A percentile compares a stretch with the other conserved stretches of the same genome.
phyloP scores from a whole-genome alignment of 2,797 vertebrate genomes.

The Lagodon rhomboides region DNA sequence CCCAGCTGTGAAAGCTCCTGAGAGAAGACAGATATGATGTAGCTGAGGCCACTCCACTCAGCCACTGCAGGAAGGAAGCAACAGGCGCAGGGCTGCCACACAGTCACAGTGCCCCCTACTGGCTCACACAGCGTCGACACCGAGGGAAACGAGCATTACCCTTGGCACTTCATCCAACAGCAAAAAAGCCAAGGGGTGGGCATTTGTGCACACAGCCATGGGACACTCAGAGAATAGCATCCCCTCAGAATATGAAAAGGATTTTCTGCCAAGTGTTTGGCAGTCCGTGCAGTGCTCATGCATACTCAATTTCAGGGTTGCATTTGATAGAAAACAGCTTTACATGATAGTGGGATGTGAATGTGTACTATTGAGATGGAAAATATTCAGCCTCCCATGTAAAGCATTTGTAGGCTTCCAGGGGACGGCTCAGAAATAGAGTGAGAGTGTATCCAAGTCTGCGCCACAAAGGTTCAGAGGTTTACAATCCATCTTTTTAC shows the following conservation, averaged over 20 bases:
- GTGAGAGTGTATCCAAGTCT: conserved; percentile 26
- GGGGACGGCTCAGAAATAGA: conserved; percentile 44
- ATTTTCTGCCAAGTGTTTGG: conserved; percentile 77
- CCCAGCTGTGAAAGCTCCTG: conserved; percentile 78
- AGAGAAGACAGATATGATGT: conserved; percentile 81
- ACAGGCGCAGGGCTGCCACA: conserved; percentile 70
- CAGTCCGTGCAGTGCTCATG: conserved; percentile 73
- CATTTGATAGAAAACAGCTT: conserved; percentile 79
- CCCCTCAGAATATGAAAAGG: conserved; percentile 73
- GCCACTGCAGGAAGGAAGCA: conserved; percentile 71
- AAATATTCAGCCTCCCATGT: conserved; percentile 72
- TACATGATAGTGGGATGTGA: conserved; percentile 77
- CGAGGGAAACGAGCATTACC: conserved; percentile 41
- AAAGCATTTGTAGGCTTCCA: conserved; percentile 55
- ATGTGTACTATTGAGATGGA: conserved; percentile 73
- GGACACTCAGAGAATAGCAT: conserved; percentile 72
- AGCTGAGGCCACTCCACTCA: conserved; percentile 65
- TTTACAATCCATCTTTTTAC: conserved; percentile 21
- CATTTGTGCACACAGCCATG: conserved; percentile 70
- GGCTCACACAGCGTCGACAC: conserved; percentile 21
- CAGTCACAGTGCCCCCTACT: conserved; percentile 82
- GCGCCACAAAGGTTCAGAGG: conserved; percentile 36
- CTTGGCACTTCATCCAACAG: conserved; percentile 62
- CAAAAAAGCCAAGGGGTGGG: conserved; percentile 64
- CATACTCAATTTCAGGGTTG: conserved; percentile 79